These are phyloP conservation scores for Drosophila melanica DNA, from an alignment of 1,140 invertebrate genomes.

Conservation along the genomic window DNA sequence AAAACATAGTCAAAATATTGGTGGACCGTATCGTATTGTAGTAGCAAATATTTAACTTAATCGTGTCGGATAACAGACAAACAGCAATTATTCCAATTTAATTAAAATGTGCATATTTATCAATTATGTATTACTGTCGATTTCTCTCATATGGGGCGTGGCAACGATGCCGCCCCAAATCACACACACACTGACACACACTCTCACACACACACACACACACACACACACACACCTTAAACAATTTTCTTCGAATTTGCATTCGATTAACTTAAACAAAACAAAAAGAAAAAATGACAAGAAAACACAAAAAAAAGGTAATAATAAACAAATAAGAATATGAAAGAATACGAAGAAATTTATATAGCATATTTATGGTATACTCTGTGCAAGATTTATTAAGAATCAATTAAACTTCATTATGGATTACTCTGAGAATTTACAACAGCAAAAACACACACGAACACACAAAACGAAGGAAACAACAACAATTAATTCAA, in stretches of 20 bases:
- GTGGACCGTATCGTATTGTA: slow-evolving; percentile 73
- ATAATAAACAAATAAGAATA: slow-evolving; percentile 34
- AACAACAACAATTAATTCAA: slow-evolving; percentile 74
- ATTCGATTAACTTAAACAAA: slow-evolving; percentile 67
- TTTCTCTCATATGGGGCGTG: slow-evolving; percentile 38
- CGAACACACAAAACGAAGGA: slow-evolving; percentile 25
- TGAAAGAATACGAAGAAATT: slow-evolving; percentile 55
- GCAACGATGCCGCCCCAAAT: neutral
- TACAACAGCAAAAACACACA: slow-evolving; percentile 55
- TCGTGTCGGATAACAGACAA: slow-evolving; percentile 55
- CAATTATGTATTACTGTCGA: slow-evolving; percentile 69
- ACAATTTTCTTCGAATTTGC: slow-evolving; percentile 64
- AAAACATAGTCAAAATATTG: slow-evolving; percentile 76
- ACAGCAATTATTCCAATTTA: slow-evolving; percentile 66
- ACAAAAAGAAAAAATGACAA: slow-evolving; percentile 45
- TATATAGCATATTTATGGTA: slow-evolving; percentile 77
- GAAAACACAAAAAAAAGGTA: slow-evolving; percentile 41
- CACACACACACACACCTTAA: slow-evolving; percentile 43
- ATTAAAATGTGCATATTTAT: slow-evolving; percentile 70
- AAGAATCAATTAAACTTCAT: slow-evolving; percentile 78
- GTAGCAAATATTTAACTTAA: slow-evolving; percentile 77
- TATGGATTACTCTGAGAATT: slow-evolving; percentile 77
- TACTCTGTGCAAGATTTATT: slow-evolving; percentile 79
- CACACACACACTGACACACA: slow-evolving; percentile 29
- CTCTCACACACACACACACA: slow-evolving; percentile 29